Conservation (phyloP, 2,797 vertebrate species). For the Apodemus agrarius region DNA sequence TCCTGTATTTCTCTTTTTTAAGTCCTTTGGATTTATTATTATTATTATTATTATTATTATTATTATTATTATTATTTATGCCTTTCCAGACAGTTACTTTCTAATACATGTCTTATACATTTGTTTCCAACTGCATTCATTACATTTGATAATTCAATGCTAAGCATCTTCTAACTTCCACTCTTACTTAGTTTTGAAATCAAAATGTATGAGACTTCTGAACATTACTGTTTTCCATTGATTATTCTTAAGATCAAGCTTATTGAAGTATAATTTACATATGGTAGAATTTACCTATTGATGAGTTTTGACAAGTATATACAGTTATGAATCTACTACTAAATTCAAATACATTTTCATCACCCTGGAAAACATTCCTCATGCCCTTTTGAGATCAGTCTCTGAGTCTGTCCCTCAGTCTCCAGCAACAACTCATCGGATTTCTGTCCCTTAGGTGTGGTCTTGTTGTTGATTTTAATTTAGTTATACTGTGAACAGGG, state of each 20-base stretch:
- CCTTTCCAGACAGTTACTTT: neutral
- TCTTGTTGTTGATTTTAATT: slow-evolving; percentile 70
- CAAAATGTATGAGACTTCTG: neutral
- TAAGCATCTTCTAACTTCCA: neutral
- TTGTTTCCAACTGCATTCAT: neutral
- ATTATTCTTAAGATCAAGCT: slow-evolving; percentile 52
- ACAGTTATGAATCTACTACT: neutral
- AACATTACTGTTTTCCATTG: slow-evolving; percentile 45
- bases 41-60: neutral
- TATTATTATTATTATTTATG: no score
- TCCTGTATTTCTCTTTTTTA: neutral
- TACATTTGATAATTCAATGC: slow-evolving; percentile 22
- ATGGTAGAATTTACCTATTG: slow-evolving; percentile 43
- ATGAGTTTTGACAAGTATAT: slow-evolving; percentile 59
- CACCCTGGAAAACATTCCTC: neutral
- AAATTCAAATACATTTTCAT: slow-evolving; percentile 63
- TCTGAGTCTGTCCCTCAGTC: neutral
- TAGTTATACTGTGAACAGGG: slow-evolving; percentile 48
- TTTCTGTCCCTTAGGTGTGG: slow-evolving; percentile 61
- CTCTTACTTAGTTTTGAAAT: slow-evolving; percentile 34
- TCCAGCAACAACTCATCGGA: slow-evolving; percentile 31
- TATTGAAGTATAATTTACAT: slow-evolving; percentile 63
- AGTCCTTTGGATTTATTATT: neutral
- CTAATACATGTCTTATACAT: neutral
- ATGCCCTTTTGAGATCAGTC: slow-evolving; percentile 25